phyloP scores from a whole-genome alignment of 2,797 vertebrate species.

The Sus cebifrons region DNA sequence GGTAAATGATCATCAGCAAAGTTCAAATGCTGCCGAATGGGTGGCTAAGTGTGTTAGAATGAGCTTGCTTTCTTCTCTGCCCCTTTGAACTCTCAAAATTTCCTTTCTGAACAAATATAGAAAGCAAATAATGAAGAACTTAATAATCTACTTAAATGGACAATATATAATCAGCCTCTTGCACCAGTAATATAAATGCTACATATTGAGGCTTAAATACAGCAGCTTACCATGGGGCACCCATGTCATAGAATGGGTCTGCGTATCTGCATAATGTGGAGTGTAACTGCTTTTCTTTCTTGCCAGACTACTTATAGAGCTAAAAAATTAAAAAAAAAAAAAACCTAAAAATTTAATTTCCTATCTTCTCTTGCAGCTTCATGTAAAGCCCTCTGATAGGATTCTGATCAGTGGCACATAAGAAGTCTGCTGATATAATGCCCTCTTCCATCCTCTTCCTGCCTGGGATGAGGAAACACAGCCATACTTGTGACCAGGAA shows the following conservation, averaged over 20 bases:
- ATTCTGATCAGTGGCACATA: neutral
- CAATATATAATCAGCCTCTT: constrained; percentile 79
- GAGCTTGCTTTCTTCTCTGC: constrained; percentile 78
- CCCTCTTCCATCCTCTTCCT: neutral
- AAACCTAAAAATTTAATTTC: constrained; percentile 45
- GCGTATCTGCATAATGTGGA: constrained; percentile 39
- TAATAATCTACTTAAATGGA: constrained; percentile 68
- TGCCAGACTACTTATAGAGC: constrained; percentile 7
- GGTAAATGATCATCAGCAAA: constrained; percentile 83
- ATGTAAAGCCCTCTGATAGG: neutral
- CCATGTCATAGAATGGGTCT: neutral
- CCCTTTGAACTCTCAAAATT: constrained; percentile 71
- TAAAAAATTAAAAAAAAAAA: neutral
- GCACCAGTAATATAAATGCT: constrained; percentile 38
- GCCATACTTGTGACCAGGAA: neutral
- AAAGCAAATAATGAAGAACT: constrained; percentile 76
- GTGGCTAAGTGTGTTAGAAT: constrained; percentile 66
- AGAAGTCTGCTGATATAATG: neutral
- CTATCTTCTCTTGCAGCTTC: constrained; percentile 49
- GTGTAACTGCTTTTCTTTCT: constrained; percentile 18
- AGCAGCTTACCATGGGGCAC: neutral
- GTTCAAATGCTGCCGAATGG: constrained; percentile 72
- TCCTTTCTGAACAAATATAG: constrained; percentile 67
- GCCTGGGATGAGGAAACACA: neutral
- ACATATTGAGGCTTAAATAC: neutral